phyloP scores from a whole-genome alignment of 2,797 vertebrate genomes.

The Lagodon rhomboides region DNA sequence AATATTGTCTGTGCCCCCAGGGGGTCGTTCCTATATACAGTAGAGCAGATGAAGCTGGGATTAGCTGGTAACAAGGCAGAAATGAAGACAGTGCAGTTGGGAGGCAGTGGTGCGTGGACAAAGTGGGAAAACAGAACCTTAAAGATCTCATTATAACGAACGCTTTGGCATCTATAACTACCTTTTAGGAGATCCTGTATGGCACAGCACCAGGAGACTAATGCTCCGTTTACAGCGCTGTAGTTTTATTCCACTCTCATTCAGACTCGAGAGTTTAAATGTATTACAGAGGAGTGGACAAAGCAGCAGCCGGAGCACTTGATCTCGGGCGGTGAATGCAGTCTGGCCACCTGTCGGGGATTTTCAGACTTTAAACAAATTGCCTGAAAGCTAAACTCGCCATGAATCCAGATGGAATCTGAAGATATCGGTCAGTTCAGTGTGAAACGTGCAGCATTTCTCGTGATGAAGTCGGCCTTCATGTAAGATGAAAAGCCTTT shows the following conservation, averaged over 20 bases:
- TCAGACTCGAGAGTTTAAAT: constrained; percentile 6
- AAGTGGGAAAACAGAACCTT: constrained; percentile 38
- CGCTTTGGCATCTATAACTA: constrained; percentile 19
- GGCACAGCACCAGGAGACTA: background rate
- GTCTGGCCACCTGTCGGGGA: background rate
- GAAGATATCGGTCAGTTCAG: background rate
- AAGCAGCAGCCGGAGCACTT: background rate
- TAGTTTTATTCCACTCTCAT: constrained; percentile 3
- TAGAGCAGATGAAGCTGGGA: constrained; percentile 27
- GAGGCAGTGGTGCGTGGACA: constrained; percentile 51
- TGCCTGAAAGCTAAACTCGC: background rate
- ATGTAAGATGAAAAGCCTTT: background rate
- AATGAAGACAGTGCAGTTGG: constrained; percentile 29
- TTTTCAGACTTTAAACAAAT: no score
- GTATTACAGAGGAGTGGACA: background rate
- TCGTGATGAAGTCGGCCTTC: background rate
- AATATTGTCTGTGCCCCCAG: constrained; percentile 35
- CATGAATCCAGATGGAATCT: background rate
- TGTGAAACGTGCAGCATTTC: background rate
- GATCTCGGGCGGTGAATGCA: background rate
- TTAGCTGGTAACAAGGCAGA: constrained; percentile 54
- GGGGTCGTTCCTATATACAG: constrained; percentile 35
- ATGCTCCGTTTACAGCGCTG: background rate
- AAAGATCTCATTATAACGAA: constrained; percentile 60
- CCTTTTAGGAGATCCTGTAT: constrained; percentile 8